Evolutionary conservation across 2,113 vertebrate species (phyloP).

Genomic region (Lontra canadensis): DNA sequence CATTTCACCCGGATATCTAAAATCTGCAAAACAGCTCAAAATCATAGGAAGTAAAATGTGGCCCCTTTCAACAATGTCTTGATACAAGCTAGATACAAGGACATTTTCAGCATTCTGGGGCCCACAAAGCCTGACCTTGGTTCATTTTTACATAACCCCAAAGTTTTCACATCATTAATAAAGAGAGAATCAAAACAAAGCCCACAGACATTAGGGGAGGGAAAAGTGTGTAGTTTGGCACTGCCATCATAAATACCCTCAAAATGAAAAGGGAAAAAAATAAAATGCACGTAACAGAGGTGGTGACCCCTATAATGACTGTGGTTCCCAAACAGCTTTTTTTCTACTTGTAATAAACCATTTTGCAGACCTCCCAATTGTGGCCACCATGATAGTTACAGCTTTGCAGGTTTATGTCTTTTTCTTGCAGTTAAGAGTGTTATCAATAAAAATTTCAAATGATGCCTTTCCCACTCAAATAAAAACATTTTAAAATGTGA

Average conservation of each 20-base stretch:
- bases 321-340: slow-evolving; percentile 79
- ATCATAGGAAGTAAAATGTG: slow-evolving; percentile 32
- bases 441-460: slow-evolving; percentile 82
- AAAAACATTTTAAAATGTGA: slow-evolving; percentile 66
- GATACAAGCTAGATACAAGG: slow-evolving; percentile 13
- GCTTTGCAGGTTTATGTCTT: slow-evolving; percentile 68
- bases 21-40: slow-evolving; percentile 65
- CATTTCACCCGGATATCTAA: slow-evolving; percentile 24
- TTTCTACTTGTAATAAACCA: slow-evolving; percentile 76
- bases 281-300: slow-evolving; percentile 50
- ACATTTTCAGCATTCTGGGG: slow-evolving; percentile 72
- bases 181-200: slow-evolving; percentile 82
- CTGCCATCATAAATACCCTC: slow-evolving; percentile 67
- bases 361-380: slow-evolving; percentile 81
- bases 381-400: slow-evolving; percentile 81
- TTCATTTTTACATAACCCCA: slow-evolving; percentile 80
- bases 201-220: slow-evolving; percentile 57
- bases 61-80: slow-evolving; percentile 56
- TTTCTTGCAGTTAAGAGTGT: slow-evolving; percentile 72
- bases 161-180: slow-evolving; percentile 82
- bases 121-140: slow-evolving; percentile 66
- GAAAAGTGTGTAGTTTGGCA: slow-evolving; percentile 76
- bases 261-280: slow-evolving; percentile 72
- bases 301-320: slow-evolving; percentile 75
- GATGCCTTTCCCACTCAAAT: slow-evolving; percentile 70